These are phyloP conservation scores for Scarus forsteni DNA, from an alignment of 2,797 vertebrate genomes.

Conservation along the genomic window DNA sequence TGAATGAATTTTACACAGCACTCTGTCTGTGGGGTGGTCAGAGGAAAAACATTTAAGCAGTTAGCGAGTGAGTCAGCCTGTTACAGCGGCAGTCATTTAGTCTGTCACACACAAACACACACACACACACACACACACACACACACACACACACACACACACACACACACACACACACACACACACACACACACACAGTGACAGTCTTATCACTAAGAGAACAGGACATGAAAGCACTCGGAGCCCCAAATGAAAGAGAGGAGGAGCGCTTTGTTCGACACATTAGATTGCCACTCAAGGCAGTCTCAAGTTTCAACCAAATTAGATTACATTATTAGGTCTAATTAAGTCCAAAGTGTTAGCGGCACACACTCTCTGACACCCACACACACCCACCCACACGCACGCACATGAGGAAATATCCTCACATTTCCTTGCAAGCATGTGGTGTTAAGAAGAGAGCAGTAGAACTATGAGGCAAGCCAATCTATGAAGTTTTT, in stretches of 20 bases:
- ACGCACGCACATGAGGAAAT: conserved; percentile 24
- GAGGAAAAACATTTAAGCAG: conserved; percentile 39
- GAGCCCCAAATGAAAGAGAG: conserved; percentile 75
- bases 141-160: conserved; percentile 29
- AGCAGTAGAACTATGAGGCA: background rate
- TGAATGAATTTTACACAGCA: conserved; percentile 16
- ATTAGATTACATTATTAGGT: conserved; percentile 85
- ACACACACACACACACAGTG: conserved; percentile 28
- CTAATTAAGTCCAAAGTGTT: conserved; percentile 82
- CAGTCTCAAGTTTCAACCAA: conserved; percentile 83
- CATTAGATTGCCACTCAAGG: conserved; percentile 83
- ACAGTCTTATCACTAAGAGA: conserved; percentile 73
- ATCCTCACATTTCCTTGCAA: conserved; percentile 21
- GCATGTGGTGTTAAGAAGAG: conserved; percentile 10
- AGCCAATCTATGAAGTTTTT: too few species aligned
- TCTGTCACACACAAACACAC: conserved; percentile 25
- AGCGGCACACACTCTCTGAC: conserved; percentile 41
- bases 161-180: too few species aligned
- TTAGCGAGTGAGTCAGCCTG: conserved; percentile 47
- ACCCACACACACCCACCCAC: conserved; percentile 22
- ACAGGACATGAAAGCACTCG: conserved; percentile 76
- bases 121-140: conserved; percentile 22
- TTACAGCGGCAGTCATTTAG: conserved; percentile 52
- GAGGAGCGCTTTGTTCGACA: conserved; percentile 79
- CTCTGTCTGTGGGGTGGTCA: conserved; percentile 52